Percentiles rank a stretch among this genome's conserved stretches.
Conservation (phyloP, 2,888 invertebrate species). For the Megalurothrips usitatus region DNA sequence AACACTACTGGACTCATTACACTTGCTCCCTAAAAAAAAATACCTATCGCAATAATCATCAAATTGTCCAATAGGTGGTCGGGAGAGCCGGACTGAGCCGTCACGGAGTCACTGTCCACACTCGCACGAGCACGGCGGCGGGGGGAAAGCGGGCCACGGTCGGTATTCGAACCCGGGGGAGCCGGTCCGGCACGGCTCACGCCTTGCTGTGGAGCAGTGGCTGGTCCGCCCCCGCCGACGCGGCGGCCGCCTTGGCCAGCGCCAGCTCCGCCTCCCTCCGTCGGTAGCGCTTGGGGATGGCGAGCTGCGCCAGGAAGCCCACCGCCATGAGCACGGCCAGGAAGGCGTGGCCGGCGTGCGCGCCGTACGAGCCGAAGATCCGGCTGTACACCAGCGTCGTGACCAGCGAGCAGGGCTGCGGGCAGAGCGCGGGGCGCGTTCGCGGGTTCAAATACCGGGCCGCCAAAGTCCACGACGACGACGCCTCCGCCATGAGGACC, state of each 20-base stretch:
- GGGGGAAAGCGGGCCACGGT: too few relatives aligned
- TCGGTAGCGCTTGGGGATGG: not conserved
- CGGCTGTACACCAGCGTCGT: not conserved
- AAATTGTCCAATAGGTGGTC: too few relatives aligned
- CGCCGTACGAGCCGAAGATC: not conserved
- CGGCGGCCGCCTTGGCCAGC: not conserved
- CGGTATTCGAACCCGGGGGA: too few relatives aligned
- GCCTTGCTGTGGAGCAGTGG: not conserved
- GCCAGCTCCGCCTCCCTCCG: not conserved
- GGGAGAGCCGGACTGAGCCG: too few relatives aligned
- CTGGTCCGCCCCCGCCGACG: not conserved
- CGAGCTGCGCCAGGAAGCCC: constrained; percentile 1
- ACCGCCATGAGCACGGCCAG: not conserved
- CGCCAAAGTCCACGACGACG: too few relatives aligned
- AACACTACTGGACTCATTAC: too few relatives aligned
- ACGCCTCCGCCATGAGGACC: not conserved
- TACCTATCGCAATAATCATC: too few relatives aligned
- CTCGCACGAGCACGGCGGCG: too few relatives aligned
- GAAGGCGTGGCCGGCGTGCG: not conserved
- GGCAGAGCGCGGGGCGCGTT: not conserved
- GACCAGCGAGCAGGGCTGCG: not conserved
- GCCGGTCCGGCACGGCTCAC: too few relatives aligned
- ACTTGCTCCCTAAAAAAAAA: too few relatives aligned
- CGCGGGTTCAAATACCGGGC: too few relatives aligned
- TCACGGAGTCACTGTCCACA: too few relatives aligned